Base-by-base conservation (phyloP, 1,140 invertebrate species). In the Tribolium castaneum region DNA sequence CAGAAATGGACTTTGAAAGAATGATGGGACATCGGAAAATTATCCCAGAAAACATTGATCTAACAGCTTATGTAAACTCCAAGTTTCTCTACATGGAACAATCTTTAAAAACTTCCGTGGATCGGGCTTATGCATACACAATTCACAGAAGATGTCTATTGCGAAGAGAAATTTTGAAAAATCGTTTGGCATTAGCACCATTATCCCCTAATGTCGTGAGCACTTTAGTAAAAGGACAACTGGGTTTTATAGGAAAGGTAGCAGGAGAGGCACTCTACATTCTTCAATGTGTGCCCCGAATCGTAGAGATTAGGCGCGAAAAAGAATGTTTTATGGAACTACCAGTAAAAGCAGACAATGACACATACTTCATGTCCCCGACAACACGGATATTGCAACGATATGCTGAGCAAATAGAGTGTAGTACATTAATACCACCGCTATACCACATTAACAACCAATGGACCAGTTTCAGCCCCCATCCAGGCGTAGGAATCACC, bases 401-500 rank as follows among this genome's bases (percentile, higher is more conserved):
- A 6, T 39, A 75, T 34, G 73, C 35, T 39, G 50, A 52, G 7
- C 50, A 52, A 52, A 52, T 13, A 9, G 50, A 52, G 14, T 52
- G 30, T n/a, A 76, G 52, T 25, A 7, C 50, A 4, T 34, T 76
- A 9, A 13, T 25, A 5, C 54, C 74, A 14, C 56, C 74, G 2
- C 22, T 76, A 5, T 51, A 76, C 12, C 2, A 52, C 1, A 52
- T 52, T 2, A 52, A 52, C 14, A 52, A 52, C 12, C 50, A 13
- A 39, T 76, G 74, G 74, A 76, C 49, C n/a, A 59, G 74, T 16
- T 59, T 76, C 2, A 45, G 16, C 5, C 74, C 74, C 5, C 12
- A 76, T 39, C 74, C 56, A 12, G 54, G 7, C 3, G 9, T 10
- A 2, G 35, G 35, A 3, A 39, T 39, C 10, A 10, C 6, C 6